phyloP scores from a whole-genome alignment of 23 tunicate species.

The Halocynthia aurantium region DNA sequence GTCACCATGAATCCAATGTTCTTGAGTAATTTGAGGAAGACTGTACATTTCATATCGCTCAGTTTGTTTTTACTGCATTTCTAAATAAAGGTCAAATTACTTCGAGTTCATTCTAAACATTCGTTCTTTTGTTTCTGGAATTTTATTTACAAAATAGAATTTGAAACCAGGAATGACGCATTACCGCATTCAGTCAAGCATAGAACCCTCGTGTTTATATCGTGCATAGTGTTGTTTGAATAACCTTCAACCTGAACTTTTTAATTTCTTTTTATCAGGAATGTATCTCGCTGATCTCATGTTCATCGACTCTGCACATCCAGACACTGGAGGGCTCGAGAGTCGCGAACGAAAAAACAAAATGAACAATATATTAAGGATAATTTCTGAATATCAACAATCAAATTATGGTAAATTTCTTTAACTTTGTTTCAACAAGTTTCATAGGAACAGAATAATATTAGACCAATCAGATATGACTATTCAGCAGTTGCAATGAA shows the following conservation, averaged over 20 bases:
- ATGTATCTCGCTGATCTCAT: constrained; percentile 86
- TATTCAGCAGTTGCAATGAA: no score
- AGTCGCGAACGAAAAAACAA: constrained; percentile 70
- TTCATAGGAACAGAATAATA: no score
- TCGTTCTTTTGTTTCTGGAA: no score
- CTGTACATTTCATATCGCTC: no score
- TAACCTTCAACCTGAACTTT: background rate
- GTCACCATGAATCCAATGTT: no score
- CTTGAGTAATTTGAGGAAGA: no score
- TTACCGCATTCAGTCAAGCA: background rate
- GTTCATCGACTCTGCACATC: constrained; percentile 94
- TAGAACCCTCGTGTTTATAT: background rate
- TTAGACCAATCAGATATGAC: no score
- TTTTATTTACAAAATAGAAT: background rate
- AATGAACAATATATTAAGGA: constrained; percentile 94
- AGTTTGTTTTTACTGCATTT: no score
- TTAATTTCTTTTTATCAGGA: constrained; percentile 19
- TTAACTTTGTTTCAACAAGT: no score
- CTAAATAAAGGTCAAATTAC: no score
- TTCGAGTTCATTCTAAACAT: no score
- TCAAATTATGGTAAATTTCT: constrained; percentile 59
- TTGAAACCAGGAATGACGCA: background rate
- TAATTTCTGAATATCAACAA: constrained; percentile 81
- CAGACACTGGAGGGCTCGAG: constrained; percentile 93
- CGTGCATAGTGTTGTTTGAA: background rate